phyloP scores from a whole-genome alignment of 2,888 invertebrate species.

The Stenodema calcarata region DNA sequence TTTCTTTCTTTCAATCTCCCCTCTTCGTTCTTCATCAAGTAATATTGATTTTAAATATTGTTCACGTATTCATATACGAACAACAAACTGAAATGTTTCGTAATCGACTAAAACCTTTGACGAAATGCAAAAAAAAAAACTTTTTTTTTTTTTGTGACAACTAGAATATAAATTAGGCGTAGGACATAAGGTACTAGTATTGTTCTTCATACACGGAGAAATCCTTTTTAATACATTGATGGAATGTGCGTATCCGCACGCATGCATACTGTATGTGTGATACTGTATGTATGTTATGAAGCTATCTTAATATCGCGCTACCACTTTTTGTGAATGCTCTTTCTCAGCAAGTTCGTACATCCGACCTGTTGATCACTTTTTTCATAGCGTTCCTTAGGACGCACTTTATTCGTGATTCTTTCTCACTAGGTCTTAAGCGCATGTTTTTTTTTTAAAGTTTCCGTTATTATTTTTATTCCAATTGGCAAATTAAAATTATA shows the following conservation, averaged over 20 bases:
- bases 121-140: not conserved
- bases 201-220: slow-evolving; percentile 1
- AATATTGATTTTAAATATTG: not conserved
- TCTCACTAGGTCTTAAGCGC: not conserved
- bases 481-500: not conserved
- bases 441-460: not conserved
- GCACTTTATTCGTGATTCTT: slow-evolving; percentile 20
- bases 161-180: not conserved
- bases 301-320: slow-evolving; percentile 5
- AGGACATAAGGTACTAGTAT: slow-evolving; percentile 7
- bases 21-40: not conserved
- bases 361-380: not conserved
- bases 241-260: not conserved
- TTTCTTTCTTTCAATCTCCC: not conserved
- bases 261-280: not conserved
- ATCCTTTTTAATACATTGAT: not conserved
- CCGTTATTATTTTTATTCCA: not conserved
- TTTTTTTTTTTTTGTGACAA: slow-evolving; percentile 16
- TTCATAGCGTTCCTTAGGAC: slow-evolving; percentile 16
- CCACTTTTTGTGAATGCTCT: not conserved
- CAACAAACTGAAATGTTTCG: not conserved
- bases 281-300: not conserved
- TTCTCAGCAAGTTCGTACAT: not conserved
- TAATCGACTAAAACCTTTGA: not conserved
- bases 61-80: not conserved